Base-by-base conservation (phyloP, 2,888 invertebrate species). In the Cartodere bifasciata region DNA sequence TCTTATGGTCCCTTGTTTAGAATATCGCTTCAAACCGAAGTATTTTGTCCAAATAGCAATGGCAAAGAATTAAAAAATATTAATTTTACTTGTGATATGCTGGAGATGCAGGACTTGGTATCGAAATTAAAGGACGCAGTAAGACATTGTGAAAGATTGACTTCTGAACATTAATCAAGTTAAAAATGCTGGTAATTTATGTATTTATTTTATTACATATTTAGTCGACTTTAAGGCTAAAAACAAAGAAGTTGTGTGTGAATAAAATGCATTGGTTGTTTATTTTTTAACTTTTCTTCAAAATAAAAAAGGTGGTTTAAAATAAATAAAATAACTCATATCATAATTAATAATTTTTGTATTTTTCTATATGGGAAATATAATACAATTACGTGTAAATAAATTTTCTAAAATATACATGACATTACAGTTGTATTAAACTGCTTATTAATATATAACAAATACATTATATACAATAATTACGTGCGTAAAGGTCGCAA, bases 91-190 rank as follows among this genome's bases (percentile, higher is more conserved):
- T 76, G 76, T 49, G 70, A 68, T 23, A 65, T 64, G 20, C 72
- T 72, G 40, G 70, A 75, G 46, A 48, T 77, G 26, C 75, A 75
- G 47, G 75, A 76, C 55, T 59, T 77, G 32, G 69, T 76, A 35
- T 71, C 71, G 45, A 76, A 75, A 55, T 53, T 77, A 13, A 75
- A 74, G 50, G 75, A 76, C 49, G 64, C 72, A 28, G 63, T 70
- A 28, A 56, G 71, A 41, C 75, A 76, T 48, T 68, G 73, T 47
- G 72, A 73, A 42, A 68, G 63, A 47, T 52, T 70, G 12, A 44
- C 39, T 16, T 31, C 31, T 5, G 50, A 49, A 16, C 44, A 43
- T 35, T 48, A 26, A 42, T 23, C n/a, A n/a, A n/a, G n/a, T n/a
- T n/a, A n/a, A n/a, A n/a, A n/a, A n/a, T n/a, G n/a, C n/a, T n/a